A percentile compares a stretch with the other conserved stretches of the same genome.
phyloP scores from a whole-genome alignment of 1,140 invertebrate genomes.

The Lysiphlebus fabarum region DNA sequence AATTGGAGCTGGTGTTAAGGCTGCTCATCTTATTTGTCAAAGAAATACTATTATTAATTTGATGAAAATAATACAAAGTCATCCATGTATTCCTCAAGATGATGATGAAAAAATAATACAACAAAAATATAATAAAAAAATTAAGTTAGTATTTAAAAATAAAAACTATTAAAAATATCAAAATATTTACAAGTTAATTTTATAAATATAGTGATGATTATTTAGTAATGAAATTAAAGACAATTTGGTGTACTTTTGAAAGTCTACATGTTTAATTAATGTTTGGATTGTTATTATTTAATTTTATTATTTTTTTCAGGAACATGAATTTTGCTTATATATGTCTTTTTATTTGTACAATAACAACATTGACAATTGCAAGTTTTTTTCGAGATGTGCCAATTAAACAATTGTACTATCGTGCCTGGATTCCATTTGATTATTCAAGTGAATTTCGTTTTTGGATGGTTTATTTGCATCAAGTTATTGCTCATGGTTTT shows the following conservation, averaged over 20 bases:
- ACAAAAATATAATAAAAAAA: neutral
- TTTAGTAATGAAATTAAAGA: too few relatives aligned
- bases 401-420: slow-evolving; percentile 1
- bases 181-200: too few relatives aligned
- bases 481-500: slow-evolving; percentile 5
- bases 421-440: slow-evolving; percentile 10
- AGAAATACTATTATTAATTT: slow-evolving; percentile 4
- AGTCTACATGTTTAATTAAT: too few relatives aligned
- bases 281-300: neutral
- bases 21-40: neutral
- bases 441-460: neutral
- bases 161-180: too few relatives aligned
- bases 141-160: neutral
- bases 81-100: slow-evolving; percentile 6
- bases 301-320: neutral
- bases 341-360: slow-evolving; percentile 1
- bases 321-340: slow-evolving; percentile 3
- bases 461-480: slow-evolving; percentile 1
- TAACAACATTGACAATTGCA: neutral
- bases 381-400: slow-evolving; percentile 8
- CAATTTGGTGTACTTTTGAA: too few relatives aligned
- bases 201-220: too few relatives aligned
- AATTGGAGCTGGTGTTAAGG: slow-evolving; percentile 4
- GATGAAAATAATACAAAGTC: neutral
- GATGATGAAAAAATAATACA: neutral